Base-by-base conservation (phyloP, 2,113 vertebrate genomes). In the Xyliphius kryptos region DNA sequence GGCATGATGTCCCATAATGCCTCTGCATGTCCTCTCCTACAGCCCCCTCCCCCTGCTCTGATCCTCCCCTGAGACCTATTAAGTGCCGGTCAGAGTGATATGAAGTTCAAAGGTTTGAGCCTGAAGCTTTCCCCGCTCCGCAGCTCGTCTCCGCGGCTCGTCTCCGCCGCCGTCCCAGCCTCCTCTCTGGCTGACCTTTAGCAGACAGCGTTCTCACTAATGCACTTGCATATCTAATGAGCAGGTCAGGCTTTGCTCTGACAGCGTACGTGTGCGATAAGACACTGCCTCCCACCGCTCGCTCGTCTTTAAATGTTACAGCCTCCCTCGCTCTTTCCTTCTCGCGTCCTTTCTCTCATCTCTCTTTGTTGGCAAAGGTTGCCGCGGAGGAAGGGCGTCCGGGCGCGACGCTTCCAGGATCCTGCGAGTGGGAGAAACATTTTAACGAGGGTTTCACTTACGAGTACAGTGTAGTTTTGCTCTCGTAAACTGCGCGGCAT, bases 81-180 rank as follows among this genome's bases (percentile, higher is more conserved):
- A 88, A 86, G 81, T 75, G 69, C 76, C 67, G 82, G 81, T 80
- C 78, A 81, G 82, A 81, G 83, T 87, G 84, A 87, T 87, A 44
- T 85, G 85, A 87, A 84, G 87, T 88, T 87, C 85, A 88, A 86
- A 87, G 83, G 84, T 83, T 79, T 79, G 83, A 82, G 80, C 77
- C 74, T 74, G 82, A 86, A 87, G 85, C 83, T 83, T 83, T 79
- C 76, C 72, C 55, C 22, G 43, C 64, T 82, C 80, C 75, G 77
- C 71, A 19, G 76, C 81, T 78, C 74, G 70, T 73, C 59, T 73
- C 67, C 58, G 73, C 60, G 55, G 63, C 73, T 59, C 70, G 83
- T 73, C 59, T 72, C 67, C 57, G 74, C 60, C 57, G 63, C 73
- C 59, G 70, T 83, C 80, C 78, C 81, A 77, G 76, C 82, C 81